A percentile compares a stretch with the other conserved stretches of the same genome.
Evolutionary conservation across 1,140 invertebrate genomes (phyloP).

Genomic region (Drosophila biarmipes): DNA sequence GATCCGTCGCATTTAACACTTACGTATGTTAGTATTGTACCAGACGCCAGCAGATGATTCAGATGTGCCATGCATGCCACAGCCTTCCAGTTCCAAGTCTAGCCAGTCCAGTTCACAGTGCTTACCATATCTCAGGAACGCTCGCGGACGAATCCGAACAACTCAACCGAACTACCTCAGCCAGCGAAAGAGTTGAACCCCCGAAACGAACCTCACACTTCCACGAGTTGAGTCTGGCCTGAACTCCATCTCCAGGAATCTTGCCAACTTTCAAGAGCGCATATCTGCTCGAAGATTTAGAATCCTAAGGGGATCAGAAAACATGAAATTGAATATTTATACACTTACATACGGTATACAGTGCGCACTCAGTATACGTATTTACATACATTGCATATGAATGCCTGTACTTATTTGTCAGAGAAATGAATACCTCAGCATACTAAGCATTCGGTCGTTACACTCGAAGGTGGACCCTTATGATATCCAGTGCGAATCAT

Average conservation of each 20-base stretch:
- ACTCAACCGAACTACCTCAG: constrained; percentile 75
- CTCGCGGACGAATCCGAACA: constrained; percentile 32
- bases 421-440: constrained; percentile 71
- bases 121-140: constrained; percentile 74
- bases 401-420: constrained; percentile 60
- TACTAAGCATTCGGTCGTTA: constrained; percentile 41
- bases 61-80: constrained; percentile 74
- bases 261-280: constrained; percentile 42
- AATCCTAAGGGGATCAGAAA: constrained; percentile 19
- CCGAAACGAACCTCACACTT: constrained; percentile 48
- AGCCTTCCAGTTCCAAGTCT: constrained; percentile 53
- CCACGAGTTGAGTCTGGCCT: constrained; percentile 55
- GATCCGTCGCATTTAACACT: constrained; percentile 51
- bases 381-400: constrained; percentile 26
- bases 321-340: constrained; percentile 38
- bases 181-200: constrained; percentile 46
- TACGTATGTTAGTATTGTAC: constrained; percentile 43
- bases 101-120: constrained; percentile 45
- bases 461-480: constrained; percentile 22
- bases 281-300: constrained; percentile 41
- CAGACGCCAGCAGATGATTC: constrained; percentile 58
- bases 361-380: constrained; percentile 33
- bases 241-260: constrained; percentile 32
- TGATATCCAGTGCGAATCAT: constrained; percentile 24
- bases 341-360: constrained; percentile 25